A percentile compares a stretch with the other conserved stretches of the same genome.
Conservation (phyloP, 1,140 invertebrate genomes). For the Trypoxylus dichotomus region DNA sequence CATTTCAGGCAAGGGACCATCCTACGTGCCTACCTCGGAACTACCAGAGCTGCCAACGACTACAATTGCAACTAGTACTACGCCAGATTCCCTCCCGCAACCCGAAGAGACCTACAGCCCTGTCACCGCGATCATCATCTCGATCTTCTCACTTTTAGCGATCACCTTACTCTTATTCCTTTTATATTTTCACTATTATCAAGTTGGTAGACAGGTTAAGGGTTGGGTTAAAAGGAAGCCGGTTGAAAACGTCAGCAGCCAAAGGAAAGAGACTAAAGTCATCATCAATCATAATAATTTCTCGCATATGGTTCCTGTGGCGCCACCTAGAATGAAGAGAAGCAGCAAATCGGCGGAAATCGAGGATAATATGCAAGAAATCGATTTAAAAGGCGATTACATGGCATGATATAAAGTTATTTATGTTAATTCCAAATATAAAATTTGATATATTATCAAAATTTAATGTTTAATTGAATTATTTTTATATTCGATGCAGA, state of each 20-base stretch:
- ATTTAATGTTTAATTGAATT: too few species aligned
- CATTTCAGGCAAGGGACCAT: slow-evolving; percentile 58
- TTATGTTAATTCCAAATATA: too few species aligned
- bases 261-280: neutral
- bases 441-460: too few species aligned
- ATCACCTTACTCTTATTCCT: slow-evolving; percentile 51
- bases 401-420: neutral
- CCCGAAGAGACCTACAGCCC: slow-evolving; percentile 45
- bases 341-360: neutral
- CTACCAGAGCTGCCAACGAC: slow-evolving; percentile 18
- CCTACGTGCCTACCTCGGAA: neutral
- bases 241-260: neutral
- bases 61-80: slow-evolving; percentile 27
- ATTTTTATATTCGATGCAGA: too few species aligned
- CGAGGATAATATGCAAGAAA: slow-evolving; percentile 27
- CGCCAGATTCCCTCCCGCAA: slow-evolving; percentile 26
- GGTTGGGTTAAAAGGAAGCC: slow-evolving; percentile 43
- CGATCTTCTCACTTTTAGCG: slow-evolving; percentile 51
- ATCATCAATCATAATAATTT: neutral
- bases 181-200: slow-evolving; percentile 52
- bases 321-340: slow-evolving; percentile 17
- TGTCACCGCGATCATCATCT: slow-evolving; percentile 45
- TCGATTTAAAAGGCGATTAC: slow-evolving; percentile 1
- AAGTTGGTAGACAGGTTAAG: slow-evolving; percentile 49
- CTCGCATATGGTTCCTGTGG: neutral